Conservation (phyloP, 2,888 invertebrate species). For the Drosophila affinis region DNA sequence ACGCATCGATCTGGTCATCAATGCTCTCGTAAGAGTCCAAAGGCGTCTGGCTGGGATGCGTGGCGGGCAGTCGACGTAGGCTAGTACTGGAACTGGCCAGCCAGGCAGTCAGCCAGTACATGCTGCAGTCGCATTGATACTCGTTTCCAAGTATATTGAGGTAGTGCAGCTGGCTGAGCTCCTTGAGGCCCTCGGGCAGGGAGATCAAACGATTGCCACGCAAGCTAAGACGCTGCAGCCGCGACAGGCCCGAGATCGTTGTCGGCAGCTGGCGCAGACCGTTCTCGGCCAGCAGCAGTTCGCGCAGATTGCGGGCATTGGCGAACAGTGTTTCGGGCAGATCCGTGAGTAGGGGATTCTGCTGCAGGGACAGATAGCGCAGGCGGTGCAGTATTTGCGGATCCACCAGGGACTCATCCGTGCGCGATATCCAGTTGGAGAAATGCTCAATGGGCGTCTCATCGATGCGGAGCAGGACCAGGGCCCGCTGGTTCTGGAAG, state of each 20-base stretch:
- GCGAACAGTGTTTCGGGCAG: constrained; percentile 87
- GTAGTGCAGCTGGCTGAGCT: constrained; percentile 86
- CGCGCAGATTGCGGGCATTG: constrained; percentile 86
- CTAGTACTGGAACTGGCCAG: constrained; percentile 81
- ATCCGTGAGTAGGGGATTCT: constrained; percentile 86
- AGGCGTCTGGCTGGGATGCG: constrained; percentile 71
- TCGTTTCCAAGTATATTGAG: constrained; percentile 90
- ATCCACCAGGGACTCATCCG: constrained; percentile 81
- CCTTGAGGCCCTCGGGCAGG: constrained; percentile 88
- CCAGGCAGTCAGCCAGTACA: constrained; percentile 90
- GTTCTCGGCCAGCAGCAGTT: constrained; percentile 89
- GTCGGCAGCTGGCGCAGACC: constrained; percentile 86
- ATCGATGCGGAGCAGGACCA: constrained; percentile 87
- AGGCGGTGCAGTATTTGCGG: constrained; percentile 86
- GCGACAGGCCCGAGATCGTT: constrained; percentile 79
- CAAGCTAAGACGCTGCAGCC: constrained; percentile 87
- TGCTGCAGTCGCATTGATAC: constrained; percentile 94
- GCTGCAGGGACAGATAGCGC: constrained; percentile 86
- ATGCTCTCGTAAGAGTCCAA: constrained; percentile 66
- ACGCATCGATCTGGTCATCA: constrained; percentile 84
- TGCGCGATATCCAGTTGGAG: constrained; percentile 84
- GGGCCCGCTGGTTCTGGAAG: constrained; percentile 87
- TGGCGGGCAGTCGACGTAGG: constrained; percentile 81
- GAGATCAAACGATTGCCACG: constrained; percentile 89
- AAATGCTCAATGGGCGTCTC: constrained; percentile 88